A percentile compares a stretch with the other conserved stretches of the same genome.
These are phyloP conservation scores for Neolamprologus caudopunctatus DNA, from an alignment of 2,113 vertebrate genomes.

Conservation along the genomic window DNA sequence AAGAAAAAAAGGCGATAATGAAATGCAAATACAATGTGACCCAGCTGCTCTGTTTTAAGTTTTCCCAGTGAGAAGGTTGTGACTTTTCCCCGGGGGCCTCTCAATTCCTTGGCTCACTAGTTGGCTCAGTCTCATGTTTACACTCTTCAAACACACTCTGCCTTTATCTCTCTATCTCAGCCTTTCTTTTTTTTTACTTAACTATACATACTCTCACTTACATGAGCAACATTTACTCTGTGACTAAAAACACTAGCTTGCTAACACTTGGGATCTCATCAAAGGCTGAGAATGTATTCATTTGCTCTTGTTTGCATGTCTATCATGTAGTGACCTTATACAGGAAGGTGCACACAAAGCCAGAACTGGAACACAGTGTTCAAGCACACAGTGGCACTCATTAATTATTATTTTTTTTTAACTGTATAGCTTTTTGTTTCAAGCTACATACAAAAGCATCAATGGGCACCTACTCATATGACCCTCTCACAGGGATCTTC, in stretches of 20 bases:
- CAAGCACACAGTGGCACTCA: not conserved
- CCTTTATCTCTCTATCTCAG: not conserved
- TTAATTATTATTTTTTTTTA: not conserved
- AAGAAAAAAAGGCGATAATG: not conserved
- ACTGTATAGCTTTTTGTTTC: not conserved
- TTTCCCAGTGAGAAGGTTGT: constrained; percentile 10
- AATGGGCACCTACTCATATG: not conserved
- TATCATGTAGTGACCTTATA: not conserved
- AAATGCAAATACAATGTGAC: not conserved
- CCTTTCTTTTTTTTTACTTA: not conserved
- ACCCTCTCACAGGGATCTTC: not conserved
- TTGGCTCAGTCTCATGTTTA: constrained; percentile 35
- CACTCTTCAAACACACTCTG: not conserved
- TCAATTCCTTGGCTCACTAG: constrained; percentile 2
- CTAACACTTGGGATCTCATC: not conserved
- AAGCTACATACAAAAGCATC: not conserved
- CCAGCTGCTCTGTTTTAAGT: not conserved
- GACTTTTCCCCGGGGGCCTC: constrained; percentile 7
- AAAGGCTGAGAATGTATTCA: not conserved
- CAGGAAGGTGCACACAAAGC: not conserved
- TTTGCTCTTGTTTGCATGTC: not conserved
- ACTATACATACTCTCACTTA: constrained; percentile 8
- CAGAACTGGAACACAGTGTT: not conserved
- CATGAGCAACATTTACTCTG: constrained; percentile 4
- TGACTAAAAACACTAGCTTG: not conserved